Evolutionary conservation across 2,797 vertebrate genomes (phyloP).

Genomic region (Rhadinocentrus ornatus): DNA sequence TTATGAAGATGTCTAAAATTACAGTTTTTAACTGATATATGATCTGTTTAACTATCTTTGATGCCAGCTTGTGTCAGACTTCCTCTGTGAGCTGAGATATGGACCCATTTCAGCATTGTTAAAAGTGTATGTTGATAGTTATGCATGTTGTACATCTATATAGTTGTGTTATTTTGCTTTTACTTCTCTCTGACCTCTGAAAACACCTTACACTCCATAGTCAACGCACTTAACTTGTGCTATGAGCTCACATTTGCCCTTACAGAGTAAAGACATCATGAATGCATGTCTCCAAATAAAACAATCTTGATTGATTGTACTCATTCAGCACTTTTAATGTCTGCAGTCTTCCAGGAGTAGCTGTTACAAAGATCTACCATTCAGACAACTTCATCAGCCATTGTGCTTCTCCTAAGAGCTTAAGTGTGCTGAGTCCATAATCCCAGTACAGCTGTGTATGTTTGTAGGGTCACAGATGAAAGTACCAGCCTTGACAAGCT

Average conservation of each 20-base stretch:
- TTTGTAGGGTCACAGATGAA: conserved; percentile 51
- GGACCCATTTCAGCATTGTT: not conserved
- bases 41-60: too few relatives aligned
- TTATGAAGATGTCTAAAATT: not conserved
- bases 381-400: not conserved
- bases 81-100: not conserved
- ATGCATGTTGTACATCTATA: not conserved
- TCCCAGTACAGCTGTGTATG: conserved; percentile 33
- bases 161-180: not conserved
- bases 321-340: not conserved
- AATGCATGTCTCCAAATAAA: not conserved
- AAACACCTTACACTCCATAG: not conserved
- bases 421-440: conserved; percentile 12
- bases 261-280: not conserved
- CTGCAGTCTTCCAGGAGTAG: conserved; percentile 3
- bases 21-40: too few relatives aligned
- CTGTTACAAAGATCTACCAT: conserved; percentile 9
- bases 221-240: not conserved
- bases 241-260: not conserved
- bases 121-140: not conserved
- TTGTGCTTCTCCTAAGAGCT: conserved; percentile 3
- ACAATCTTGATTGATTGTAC: not conserved
- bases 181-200: not conserved
- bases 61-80: too few relatives aligned
- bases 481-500: conserved; percentile 46